Evolutionary conservation across 2,888 invertebrate genomes (phyloP), one percentile per base, ranked within the genome.

Genomic region (Oscheius sp.): DNA sequence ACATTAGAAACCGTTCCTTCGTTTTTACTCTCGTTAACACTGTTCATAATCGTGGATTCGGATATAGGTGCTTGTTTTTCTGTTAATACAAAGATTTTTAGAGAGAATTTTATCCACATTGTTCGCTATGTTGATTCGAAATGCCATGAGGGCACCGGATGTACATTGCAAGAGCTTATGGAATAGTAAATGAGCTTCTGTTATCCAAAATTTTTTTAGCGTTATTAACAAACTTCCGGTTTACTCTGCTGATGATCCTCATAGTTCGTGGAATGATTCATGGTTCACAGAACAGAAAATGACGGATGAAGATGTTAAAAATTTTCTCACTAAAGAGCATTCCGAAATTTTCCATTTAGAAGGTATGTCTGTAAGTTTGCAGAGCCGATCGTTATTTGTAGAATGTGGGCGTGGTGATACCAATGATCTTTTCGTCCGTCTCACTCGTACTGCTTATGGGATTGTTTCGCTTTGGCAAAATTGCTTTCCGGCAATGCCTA

Each of bases 11-110:
- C 43, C 63, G 63, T 46, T 63, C 63, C 0, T 63, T 63, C 16
- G 12, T 63, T n/a, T 63, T 63, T 27, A 25, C 41, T 25, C 41
- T 63, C 46, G 18, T 21, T 12, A 45, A 43, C 16, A 63, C 25
- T 9, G 43, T 63, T 46, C 46, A 46, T 25, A 63, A 63, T 63
- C 63, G 63, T 41, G 63, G 63, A 21, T 63, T 45, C 43, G 63
- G 63, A 46, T 63, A 63, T 27, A 35, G 63, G 63, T 63, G 18
- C 16, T 12, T 5, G 6, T 5, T 35, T 23, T 13, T 61, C 16
- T 63, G 2, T 58, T 58, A 58, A 9, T 2, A 27, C 7, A 25
- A 18, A 49, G 5, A 18, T 18, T 18, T 63, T 63, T 23, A 63
- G 63, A 16, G 46, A 45, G 1, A 46, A 46, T 23, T 45, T 63